These are phyloP conservation scores for Phataginus tetradactyla DNA, from an alignment of 2,797 vertebrate species.

Conservation along the genomic window DNA sequence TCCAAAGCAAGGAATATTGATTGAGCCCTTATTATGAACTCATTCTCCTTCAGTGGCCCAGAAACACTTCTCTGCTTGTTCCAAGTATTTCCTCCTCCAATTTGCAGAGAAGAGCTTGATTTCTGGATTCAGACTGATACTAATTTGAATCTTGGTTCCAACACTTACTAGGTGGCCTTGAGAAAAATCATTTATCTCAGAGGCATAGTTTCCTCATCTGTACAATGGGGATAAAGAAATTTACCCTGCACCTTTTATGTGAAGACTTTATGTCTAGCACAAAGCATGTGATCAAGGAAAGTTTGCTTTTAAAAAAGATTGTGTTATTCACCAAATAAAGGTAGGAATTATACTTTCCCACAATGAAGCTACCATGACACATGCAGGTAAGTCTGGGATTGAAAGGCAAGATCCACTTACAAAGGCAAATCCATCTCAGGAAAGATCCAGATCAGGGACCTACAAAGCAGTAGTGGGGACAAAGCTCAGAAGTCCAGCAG, in stretches of 20 bases:
- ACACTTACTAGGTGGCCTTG: neutral
- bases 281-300: neutral
- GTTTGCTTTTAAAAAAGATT: neutral
- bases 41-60: neutral
- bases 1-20: slow-evolving; percentile 39
- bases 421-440: neutral
- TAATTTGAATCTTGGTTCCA: neutral
- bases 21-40: slow-evolving; percentile 5
- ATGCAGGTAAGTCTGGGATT: neutral
- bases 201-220: neutral
- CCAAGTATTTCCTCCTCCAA: neutral
- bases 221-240: neutral
- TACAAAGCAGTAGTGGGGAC: neutral
- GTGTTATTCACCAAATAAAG: slow-evolving; percentile 19
- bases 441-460: neutral
- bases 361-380: neutral
- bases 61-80: neutral
- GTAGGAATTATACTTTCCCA: neutral
- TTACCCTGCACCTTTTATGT: neutral
- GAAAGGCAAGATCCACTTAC: neutral
- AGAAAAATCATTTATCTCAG: slow-evolving; percentile 16
- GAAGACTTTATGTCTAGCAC: neutral
- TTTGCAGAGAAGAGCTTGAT: neutral
- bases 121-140: neutral
- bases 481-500: neutral